phyloP scores from a whole-genome alignment of 2,113 vertebrate species.

The Entomyzon cyanotis region DNA sequence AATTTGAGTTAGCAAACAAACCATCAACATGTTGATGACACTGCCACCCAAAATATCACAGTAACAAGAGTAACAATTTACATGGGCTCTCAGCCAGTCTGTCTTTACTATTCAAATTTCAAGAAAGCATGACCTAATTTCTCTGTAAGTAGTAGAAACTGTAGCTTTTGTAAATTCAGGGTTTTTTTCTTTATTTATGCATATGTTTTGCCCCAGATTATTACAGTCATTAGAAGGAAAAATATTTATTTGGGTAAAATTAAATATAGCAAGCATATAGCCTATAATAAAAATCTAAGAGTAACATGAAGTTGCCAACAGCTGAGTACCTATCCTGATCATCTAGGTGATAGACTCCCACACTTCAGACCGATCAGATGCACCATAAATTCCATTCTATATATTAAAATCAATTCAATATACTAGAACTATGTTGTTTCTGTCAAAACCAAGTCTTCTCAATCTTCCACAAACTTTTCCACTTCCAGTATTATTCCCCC shows the following conservation, averaged over 20 bases:
- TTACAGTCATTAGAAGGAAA: neutral
- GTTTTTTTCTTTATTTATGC: neutral
- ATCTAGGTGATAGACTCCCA: neutral
- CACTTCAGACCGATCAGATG: neutral
- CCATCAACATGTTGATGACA: conserved; percentile 45
- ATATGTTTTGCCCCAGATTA: neutral
- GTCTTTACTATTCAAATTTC: conserved; percentile 35
- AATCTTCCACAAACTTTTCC: neutral
- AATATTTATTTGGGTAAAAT: neutral
- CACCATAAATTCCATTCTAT: neutral
- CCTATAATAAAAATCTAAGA: neutral
- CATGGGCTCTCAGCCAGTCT: neutral
- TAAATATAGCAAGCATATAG: neutral
- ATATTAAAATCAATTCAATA: neutral
- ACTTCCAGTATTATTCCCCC: neutral
- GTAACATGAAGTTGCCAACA: neutral
- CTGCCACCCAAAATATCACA: conserved; percentile 40
- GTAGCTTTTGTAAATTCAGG: neutral
- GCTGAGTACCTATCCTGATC: neutral
- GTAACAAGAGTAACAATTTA: conserved; percentile 48
- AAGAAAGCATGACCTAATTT: conserved; percentile 32
- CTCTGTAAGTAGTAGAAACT: neutral
- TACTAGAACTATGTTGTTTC: neutral
- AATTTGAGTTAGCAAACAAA: conserved; percentile 46
- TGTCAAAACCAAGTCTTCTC: neutral